A percentile compares a stretch with the other conserved stretches of the same genome.
Evolutionary conservation across 2,797 vertebrate genomes (phyloP).

Genomic region (Eulemur albifrons): DNA sequence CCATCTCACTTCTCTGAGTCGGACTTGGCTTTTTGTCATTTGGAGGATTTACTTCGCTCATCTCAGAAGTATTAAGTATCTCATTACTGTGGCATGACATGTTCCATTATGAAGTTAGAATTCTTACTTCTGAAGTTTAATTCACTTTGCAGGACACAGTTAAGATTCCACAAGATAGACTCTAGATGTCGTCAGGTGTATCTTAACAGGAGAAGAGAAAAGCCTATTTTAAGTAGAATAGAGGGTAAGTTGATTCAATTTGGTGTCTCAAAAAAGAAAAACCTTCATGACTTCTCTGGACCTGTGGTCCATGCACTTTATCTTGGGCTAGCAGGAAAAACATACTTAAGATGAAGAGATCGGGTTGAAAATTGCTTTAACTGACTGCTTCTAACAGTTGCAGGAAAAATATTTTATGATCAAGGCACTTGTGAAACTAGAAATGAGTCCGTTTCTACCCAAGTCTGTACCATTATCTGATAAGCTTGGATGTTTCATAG

Average conservation of each 20-base stretch:
- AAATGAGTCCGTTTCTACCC: conserved; percentile 51
- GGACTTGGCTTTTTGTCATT: background rate
- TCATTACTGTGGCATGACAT: background rate
- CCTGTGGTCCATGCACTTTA: background rate
- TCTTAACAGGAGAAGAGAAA: background rate
- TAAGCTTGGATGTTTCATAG: conserved; percentile 69
- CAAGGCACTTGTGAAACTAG: conserved; percentile 8
- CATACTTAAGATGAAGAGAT: background rate
- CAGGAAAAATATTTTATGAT: background rate
- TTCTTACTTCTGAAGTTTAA: background rate
- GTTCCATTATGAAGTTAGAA: background rate
- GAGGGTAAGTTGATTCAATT: background rate
- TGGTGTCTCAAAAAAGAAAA: background rate
- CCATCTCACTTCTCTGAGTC: background rate
- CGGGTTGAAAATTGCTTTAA: background rate
- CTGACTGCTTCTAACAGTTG: background rate
- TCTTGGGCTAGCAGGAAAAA: background rate
- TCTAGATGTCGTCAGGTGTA: background rate
- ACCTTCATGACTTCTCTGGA: background rate
- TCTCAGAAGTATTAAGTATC: background rate
- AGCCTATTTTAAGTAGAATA: background rate
- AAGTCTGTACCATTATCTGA: conserved; percentile 50
- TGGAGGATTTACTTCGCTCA: background rate
- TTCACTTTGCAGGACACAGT: background rate
- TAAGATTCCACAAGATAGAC: background rate